Conservation (phyloP, 1,140 invertebrate species). For the Ridgeia piscesae region DNA sequence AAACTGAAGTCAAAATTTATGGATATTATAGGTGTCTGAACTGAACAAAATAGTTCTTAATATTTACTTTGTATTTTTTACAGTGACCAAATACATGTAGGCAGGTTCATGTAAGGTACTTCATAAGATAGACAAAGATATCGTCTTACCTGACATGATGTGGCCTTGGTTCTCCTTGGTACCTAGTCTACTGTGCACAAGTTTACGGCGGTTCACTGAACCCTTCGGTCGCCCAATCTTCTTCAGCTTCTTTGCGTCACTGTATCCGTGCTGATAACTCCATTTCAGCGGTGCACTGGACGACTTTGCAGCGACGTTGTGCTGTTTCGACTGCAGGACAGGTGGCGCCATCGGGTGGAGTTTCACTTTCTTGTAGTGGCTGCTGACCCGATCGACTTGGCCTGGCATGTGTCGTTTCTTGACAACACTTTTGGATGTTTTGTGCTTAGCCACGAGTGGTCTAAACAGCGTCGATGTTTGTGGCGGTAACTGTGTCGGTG, state of each 20-base stretch:
- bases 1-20: too few relatives aligned
- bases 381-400: neutral
- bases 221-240: neutral
- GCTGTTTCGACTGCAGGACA: neutral
- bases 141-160: neutral
- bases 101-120: too few relatives aligned
- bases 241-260: neutral
- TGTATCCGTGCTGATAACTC: neutral
- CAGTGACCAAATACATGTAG: too few relatives aligned
- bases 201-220: neutral
- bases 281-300: neutral
- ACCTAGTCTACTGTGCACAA: neutral
- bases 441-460: neutral
- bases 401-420: neutral
- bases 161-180: neutral
- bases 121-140: neutral
- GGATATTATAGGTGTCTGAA: too few relatives aligned
- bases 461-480: neutral
- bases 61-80: too few relatives aligned
- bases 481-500: neutral
- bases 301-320: neutral
- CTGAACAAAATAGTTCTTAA: too few relatives aligned
- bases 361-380: neutral
- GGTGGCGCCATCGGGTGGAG: neutral
- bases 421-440: neutral